Evolutionary conservation across 2,797 vertebrate genomes (phyloP).

Genomic region (Sparidentex hasta): DNA sequence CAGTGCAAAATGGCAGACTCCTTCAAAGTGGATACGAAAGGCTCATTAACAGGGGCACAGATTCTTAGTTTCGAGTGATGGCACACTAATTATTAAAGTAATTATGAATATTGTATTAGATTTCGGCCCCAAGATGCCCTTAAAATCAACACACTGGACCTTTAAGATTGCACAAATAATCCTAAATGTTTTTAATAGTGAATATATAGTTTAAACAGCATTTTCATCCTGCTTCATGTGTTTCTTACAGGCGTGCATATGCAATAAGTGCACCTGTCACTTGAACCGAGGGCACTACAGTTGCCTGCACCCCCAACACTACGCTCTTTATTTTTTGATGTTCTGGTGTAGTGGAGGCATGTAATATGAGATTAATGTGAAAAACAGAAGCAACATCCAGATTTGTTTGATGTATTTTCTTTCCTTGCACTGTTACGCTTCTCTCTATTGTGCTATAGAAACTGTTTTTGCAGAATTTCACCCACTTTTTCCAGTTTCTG

Average conservation of each 20-base stretch:
- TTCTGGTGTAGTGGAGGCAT: not conserved
- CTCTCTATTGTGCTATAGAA: not conserved
- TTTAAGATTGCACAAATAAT: too few relatives aligned
- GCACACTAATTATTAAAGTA: too few relatives aligned
- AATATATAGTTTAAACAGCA: not conserved
- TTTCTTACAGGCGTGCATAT: not conserved
- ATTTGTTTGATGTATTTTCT: not conserved
- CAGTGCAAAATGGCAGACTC: too few relatives aligned
- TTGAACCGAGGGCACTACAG: not conserved
- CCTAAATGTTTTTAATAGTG: not conserved
- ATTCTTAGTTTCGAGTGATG: too few relatives aligned
- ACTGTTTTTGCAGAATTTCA: not conserved
- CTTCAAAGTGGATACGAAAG: too few relatives aligned
- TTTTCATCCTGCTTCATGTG: not conserved
- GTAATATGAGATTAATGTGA: not conserved
- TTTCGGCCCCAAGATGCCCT: too few relatives aligned
- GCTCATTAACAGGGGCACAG: too few relatives aligned
- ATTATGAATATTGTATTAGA: too few relatives aligned
- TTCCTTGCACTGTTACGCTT: not conserved
- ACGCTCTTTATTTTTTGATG: not conserved
- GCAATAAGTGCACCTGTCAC: not conserved
- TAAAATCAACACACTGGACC: too few relatives aligned
- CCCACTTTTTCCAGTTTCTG: not conserved
- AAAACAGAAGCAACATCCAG: not conserved
- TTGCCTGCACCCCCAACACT: not conserved